Conservation (phyloP, 35 echinoderm and acorn worm species). For the Diadema setosum region DNA sequence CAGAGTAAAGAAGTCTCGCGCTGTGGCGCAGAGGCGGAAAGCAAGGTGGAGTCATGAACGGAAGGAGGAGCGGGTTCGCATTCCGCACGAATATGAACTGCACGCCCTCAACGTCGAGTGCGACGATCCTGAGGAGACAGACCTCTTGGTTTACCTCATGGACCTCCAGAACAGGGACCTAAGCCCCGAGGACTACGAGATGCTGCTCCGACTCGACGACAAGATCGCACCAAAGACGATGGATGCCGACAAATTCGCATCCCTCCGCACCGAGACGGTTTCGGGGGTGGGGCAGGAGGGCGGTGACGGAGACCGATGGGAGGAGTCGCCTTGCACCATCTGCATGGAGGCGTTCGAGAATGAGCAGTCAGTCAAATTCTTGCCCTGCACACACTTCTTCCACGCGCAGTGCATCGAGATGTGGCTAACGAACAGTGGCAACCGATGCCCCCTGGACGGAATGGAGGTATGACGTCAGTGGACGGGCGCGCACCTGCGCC, state of each 20-base stretch:
- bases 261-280: not conserved
- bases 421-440: constrained; percentile 55
- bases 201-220: constrained; percentile 69
- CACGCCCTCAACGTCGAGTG: not conserved
- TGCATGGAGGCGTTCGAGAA: constrained; percentile 65
- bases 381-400: constrained; percentile 68
- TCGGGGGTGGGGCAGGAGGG: not conserved
- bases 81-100: constrained; percentile 39
- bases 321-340: constrained; percentile 43
- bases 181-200: constrained; percentile 87
- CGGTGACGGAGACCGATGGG: not conserved
- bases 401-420: constrained; percentile 55
- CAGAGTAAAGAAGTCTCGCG: too few relatives aligned
- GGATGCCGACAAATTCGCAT: not conserved
- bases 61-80: not conserved
- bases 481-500: not conserved
- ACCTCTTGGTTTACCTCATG: constrained; percentile 35
- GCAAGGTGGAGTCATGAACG: not conserved
- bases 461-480: constrained; percentile 38
- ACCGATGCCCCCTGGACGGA: constrained; percentile 57
- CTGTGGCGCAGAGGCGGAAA: too few relatives aligned
- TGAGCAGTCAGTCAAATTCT: constrained; percentile 57
- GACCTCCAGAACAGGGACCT: constrained; percentile 75
- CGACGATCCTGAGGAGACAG: not conserved
- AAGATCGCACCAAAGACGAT: constrained; percentile 68